Evolutionary conservation across 2,797 vertebrate genomes (phyloP), one percentile per base, ranked within the genome.

Genomic region (Coccyzus lansbergi): DNA sequence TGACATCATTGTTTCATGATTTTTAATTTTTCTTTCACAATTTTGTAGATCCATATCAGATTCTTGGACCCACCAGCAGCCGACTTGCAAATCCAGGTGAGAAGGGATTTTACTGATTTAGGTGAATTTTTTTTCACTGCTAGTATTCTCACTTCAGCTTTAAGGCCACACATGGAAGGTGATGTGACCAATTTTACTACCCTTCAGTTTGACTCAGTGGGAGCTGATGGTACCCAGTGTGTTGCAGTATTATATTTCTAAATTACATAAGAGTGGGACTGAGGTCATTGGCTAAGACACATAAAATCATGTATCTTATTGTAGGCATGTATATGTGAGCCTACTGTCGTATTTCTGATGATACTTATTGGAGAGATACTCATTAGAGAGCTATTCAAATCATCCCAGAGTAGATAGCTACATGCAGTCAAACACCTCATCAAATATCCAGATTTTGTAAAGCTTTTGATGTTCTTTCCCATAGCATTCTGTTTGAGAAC

Each of bases 81-180:
- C 97, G 98, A 83, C 98, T 99, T 80, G 98, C 98, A 87, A 99
- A 99, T 93, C 98, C 98, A 98, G 98, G 98, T 99, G 97, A 97
- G 97, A 84, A 82, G 63, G 53, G 40, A 17, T 93, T 95, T 91
- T 87, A 55, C 31, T 91, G n/a, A 18, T 86, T 84, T 60, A 36
- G n/a, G 53, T 83, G 46, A 11, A 51, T 78, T 94, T 90, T 16
- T 71, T 49, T 87, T 80, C 42, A 36, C 29, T 93, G 21, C 25
- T 71, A 63, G 16, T 65, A 58, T 67, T 28, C 48, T n/a, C 67
- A 46, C 29, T 80, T 60, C 42, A 69, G 9, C 31, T 83, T 75
- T 86, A 75, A 93, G 20, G 51, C 44, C 60, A 81, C 33, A 69
- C 7, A n/a, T 70, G 28, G 63, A 64, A 82, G 34, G 22, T 21